Base-by-base conservation (phyloP, 2,797 vertebrate genomes). In the Melanotaenia trifasciata region DNA sequence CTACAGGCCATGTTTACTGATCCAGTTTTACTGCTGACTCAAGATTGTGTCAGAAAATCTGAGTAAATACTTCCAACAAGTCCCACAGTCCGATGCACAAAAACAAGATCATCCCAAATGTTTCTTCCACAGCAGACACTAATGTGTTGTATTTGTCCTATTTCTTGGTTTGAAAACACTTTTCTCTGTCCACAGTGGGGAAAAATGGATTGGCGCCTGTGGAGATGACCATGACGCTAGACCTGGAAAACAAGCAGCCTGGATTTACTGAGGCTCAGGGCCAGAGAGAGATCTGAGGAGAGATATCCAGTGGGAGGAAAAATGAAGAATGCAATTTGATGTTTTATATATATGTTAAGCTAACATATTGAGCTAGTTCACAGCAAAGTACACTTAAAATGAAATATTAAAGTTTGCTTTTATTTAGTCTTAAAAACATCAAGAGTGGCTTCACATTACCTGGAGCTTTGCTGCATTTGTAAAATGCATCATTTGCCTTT, bases 201-300 rank as follows among this genome's bases (percentile, higher is more conserved):
- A 87, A 90, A 18, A 73, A 68, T 1, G 85, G 67, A 20, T 43
- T 83, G 60, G 59, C 80, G 1, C 86, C 92, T 0, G 68, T 92
- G 66, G 80, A 92, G 79, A 87, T 89, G 87, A 90, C 82, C 0
- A 66, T 91, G 84, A 79, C 77, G 0, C 50, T 94, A 72, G 87
- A 90, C 66, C 43, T 63, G 58, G 88, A 87, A 38, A 76, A 85
- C 14, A 47, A 81, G 67, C 81, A 87, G 77, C 64, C 89, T 2
- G 78, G 79, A 24, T 36, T 45, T 0, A 72, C 78, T 0, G 63
- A 87, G 9, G 51, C 56, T 7, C 28, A 70, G 66, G 61, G 36
- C 13, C 87, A 87, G 22, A 63, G 67, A 33, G 85, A 93, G 40
- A 80, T 91, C 68, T 90, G 77, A 91, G 9, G 50, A 70, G 24